Evolutionary conservation across 2,888 invertebrate species (phyloP).

Genomic region (Entomobrya multifasciata): DNA sequence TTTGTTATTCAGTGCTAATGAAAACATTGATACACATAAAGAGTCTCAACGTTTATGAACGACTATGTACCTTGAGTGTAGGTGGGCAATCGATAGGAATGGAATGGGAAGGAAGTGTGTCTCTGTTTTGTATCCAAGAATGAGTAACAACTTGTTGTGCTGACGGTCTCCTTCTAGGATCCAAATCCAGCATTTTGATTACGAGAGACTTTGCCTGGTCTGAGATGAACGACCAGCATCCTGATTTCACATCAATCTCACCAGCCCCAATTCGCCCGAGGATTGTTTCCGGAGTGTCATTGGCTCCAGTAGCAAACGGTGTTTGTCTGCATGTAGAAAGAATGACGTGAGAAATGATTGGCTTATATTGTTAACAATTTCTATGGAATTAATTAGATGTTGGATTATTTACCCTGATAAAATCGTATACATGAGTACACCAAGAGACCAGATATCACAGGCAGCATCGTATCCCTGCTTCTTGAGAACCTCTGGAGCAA

Average conservation of each 20-base stretch:
- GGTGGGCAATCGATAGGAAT: constrained; percentile 81
- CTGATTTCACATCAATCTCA: constrained; percentile 86
- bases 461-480: constrained; percentile 99
- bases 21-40: too few relatives aligned
- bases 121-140: constrained; percentile 90
- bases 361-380: too few relatives aligned
- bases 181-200: constrained; percentile 95
- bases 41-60: not conserved
- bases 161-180: constrained; percentile 93
- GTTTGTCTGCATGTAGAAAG: too few relatives aligned
- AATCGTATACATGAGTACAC: constrained; percentile 97
- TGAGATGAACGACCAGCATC: constrained; percentile 92
- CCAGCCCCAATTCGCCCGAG: constrained; percentile 96
- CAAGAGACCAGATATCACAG: constrained; percentile 99
- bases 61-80: constrained; percentile 81
- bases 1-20: not conserved
- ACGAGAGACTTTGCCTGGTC: constrained; percentile 91
- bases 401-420: constrained; percentile 93
- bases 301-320: constrained; percentile 87
- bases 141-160: constrained; percentile 93
- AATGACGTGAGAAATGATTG: too few relatives aligned
- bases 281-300: constrained; percentile 92
- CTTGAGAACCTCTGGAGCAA: constrained; percentile 97
- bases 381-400: too few relatives aligned
- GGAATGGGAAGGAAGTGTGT: constrained; percentile 83